Conservation (phyloP, 2,888 invertebrate genomes). For the Sphecodes monilicornis region DNA sequence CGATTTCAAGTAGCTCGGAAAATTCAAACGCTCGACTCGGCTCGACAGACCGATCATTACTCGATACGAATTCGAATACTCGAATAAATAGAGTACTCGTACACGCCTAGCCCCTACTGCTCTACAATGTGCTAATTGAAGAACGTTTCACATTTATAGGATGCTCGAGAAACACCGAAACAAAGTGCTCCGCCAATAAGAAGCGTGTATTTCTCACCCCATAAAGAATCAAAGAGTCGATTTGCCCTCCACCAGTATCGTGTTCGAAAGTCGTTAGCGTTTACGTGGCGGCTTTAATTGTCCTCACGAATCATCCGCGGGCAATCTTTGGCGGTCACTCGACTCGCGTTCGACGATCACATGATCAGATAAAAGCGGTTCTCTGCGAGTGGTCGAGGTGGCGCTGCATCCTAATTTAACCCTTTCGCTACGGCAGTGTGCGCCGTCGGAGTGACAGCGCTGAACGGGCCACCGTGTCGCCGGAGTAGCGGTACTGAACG, state of each 20-base stretch:
- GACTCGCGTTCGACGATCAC: constrained; percentile 63
- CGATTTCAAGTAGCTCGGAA: no score
- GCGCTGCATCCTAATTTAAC: constrained; percentile 70
- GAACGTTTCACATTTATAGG: neutral
- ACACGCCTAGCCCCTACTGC: no score
- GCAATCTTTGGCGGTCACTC: constrained; percentile 54
- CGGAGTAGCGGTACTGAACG: constrained; percentile 54
- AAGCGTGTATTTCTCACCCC: neutral
- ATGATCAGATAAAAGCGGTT: constrained; percentile 62
- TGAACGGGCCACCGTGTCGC: no score
- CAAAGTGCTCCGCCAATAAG: neutral
- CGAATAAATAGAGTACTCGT: no score
- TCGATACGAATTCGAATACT: no score
- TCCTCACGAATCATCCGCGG: constrained; percentile 1
- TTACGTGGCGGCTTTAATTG: neutral
- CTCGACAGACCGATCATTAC: no score
- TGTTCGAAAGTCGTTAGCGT: neutral
- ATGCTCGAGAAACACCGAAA: neutral
- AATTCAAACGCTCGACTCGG: no score
- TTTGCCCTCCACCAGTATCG: neutral
- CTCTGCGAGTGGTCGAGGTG: neutral
- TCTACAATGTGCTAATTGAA: no score
- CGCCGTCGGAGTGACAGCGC: no score
- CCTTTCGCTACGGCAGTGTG: no score
- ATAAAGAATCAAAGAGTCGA: neutral